A percentile compares a stretch with the other conserved stretches of the same genome.
phyloP scores from a whole-genome alignment of 2,113 vertebrate species.

The Caranx ignobilis region DNA sequence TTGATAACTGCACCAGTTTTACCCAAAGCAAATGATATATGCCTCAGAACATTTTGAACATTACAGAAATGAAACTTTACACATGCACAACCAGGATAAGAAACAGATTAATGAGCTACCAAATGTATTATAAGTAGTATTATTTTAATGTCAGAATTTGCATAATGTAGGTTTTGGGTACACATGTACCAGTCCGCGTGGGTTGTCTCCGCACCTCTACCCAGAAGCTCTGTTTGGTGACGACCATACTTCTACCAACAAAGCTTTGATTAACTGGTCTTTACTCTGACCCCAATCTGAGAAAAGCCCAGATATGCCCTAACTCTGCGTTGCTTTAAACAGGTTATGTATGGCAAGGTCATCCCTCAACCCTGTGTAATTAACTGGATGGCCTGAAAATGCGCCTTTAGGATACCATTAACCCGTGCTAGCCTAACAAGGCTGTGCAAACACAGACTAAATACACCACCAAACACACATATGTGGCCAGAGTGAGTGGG shows the following conservation, averaged over 20 bases:
- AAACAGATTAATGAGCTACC: neutral
- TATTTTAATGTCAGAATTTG: conserved; percentile 34
- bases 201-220: neutral
- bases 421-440: conserved; percentile 73
- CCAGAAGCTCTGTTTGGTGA: conserved; percentile 4
- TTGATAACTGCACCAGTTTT: neutral
- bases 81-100: neutral
- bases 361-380: conserved; percentile 73
- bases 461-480: conserved; percentile 72
- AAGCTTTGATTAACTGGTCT: conserved; percentile 73
- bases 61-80: conserved; percentile 3
- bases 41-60: neutral
- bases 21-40: neutral
- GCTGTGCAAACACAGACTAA: conserved; percentile 69
- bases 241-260: conserved; percentile 39
- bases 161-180: conserved; percentile 20
- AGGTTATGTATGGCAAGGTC: conserved; percentile 67
- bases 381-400: conserved; percentile 70
- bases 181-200: conserved; percentile 28
- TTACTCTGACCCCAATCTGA: conserved; percentile 65
- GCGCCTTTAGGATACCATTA: conserved; percentile 79
- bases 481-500: conserved; percentile 43
- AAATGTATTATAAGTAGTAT: neutral
- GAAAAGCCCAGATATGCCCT: conserved; percentile 51
- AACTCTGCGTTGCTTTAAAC: conserved; percentile 62